A percentile compares a stretch with the other conserved stretches of the same genome.
These are phyloP conservation scores for Orthonychiurus folsomi DNA, from an alignment of 2,888 invertebrate species.

Conservation along the genomic window DNA sequence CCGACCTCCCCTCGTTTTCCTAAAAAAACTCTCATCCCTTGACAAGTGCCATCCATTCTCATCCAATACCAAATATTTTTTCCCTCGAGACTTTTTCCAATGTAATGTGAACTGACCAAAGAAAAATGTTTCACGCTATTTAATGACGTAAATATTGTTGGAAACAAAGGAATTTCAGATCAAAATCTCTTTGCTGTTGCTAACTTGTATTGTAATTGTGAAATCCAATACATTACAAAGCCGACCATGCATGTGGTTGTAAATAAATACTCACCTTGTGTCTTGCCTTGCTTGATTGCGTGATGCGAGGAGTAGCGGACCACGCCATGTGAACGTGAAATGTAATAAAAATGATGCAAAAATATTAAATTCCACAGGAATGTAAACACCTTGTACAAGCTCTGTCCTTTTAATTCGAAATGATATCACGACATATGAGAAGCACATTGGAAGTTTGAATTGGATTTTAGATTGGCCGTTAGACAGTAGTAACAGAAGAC, in stretches of 20 bases:
- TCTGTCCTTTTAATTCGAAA: not conserved
- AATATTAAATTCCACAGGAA: not conserved
- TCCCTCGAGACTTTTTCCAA: not conserved
- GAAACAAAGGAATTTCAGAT: not conserved
- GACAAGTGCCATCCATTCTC: slow-evolving; percentile 1
- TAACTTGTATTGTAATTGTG: too few relatives aligned
- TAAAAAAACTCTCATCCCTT: not conserved
- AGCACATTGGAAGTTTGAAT: not conserved
- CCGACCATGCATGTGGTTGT: too few relatives aligned
- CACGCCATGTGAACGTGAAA: not conserved
- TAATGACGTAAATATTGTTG: not conserved
- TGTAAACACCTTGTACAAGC: not conserved
- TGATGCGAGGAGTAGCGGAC: too few relatives aligned
- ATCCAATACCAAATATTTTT: not conserved
- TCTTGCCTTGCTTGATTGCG: not conserved
- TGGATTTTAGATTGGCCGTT: not conserved
- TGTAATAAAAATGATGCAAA: not conserved
- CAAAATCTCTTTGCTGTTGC: too few relatives aligned
- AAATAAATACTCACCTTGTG: not conserved
- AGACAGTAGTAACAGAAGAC: not conserved
- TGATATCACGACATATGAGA: too few relatives aligned
- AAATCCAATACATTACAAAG: too few relatives aligned
- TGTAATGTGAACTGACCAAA: not conserved
- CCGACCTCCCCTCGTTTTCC: not conserved
- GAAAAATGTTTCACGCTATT: not conserved